These are phyloP conservation scores for Euborellia annulipes DNA, from an alignment of 1,140 invertebrate genomes.

Conservation along the genomic window DNA sequence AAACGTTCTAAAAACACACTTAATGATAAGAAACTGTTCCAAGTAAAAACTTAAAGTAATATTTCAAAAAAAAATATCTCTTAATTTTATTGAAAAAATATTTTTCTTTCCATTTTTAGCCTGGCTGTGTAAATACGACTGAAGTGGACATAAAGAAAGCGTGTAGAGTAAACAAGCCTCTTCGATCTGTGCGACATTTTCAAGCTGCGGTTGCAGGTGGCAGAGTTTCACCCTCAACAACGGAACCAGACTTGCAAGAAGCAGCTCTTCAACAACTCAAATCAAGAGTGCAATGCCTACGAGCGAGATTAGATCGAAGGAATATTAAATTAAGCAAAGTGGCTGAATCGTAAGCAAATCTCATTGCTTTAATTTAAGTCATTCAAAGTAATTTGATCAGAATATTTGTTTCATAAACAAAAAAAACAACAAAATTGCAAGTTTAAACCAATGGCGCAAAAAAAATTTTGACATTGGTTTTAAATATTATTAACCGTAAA, in stretches of 20 bases:
- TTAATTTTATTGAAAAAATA: too few relatives aligned
- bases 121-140: slow-evolving; percentile 96
- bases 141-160: slow-evolving; percentile 97
- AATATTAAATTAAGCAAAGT: slow-evolving; percentile 96
- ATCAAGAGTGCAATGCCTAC: too few relatives aligned
- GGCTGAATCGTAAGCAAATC: slow-evolving; percentile 64
- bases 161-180: slow-evolving; percentile 58
- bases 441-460: too few relatives aligned
- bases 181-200: slow-evolving; percentile 6
- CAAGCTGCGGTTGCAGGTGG: slow-evolving; percentile 28
- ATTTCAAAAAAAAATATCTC: neutral
- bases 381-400: neutral
- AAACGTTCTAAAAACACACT: too few relatives aligned
- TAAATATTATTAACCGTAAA: too few relatives aligned
- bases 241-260: slow-evolving; percentile 40
- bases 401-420: too few relatives aligned
- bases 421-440: too few relatives aligned
- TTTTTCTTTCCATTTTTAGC: slow-evolving; percentile 38
- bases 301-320: slow-evolving; percentile 56
- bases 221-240: slow-evolving; percentile 42
- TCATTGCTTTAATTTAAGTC: neutral
- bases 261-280: slow-evolving; percentile 40
- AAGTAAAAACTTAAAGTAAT: neutral
- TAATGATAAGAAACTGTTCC: too few relatives aligned
- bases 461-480: too few relatives aligned